Evolutionary conservation across 2,888 invertebrate genomes (phyloP).

Genomic region (Lordiphosa andalusiaca): DNA sequence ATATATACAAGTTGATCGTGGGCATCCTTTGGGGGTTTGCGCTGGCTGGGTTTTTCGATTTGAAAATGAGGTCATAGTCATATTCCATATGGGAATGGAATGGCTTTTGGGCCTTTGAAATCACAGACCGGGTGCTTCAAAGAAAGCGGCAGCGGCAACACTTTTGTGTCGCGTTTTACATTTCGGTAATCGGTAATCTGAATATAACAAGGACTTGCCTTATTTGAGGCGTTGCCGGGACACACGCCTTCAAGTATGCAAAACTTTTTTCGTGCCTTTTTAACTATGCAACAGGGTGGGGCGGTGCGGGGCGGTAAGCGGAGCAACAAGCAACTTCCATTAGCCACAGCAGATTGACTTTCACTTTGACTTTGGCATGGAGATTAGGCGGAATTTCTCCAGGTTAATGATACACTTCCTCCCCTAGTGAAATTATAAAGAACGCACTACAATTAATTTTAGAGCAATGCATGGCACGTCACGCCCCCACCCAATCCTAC

Average conservation of each 20-base stretch:
- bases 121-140: constrained; percentile 2
- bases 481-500: constrained; percentile 6
- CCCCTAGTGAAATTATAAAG: constrained; percentile 53
- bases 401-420: constrained; percentile 55
- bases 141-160: constrained; percentile 20
- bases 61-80: constrained; percentile 72
- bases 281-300: neutral
- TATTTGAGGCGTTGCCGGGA: constrained; percentile 56
- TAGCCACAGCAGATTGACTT: constrained; percentile 50
- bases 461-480: constrained; percentile 25
- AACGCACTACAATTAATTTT: constrained; percentile 65
- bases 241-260: constrained; percentile 45
- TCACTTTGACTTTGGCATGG: constrained; percentile 19
- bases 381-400: constrained; percentile 43
- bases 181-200: constrained; percentile 39
- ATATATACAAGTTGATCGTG: constrained; percentile 56
- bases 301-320: neutral
- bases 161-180: constrained; percentile 28
- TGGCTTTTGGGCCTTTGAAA: constrained; percentile 49
- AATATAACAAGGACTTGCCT: constrained; percentile 47
- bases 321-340: constrained; percentile 61
- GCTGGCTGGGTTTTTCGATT: constrained; percentile 76
- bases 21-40: constrained; percentile 71
- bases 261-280: constrained; percentile 18
- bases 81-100: constrained; percentile 54